Conservation (phyloP, 2,888 invertebrate genomes). For the Netelia virgata region DNA sequence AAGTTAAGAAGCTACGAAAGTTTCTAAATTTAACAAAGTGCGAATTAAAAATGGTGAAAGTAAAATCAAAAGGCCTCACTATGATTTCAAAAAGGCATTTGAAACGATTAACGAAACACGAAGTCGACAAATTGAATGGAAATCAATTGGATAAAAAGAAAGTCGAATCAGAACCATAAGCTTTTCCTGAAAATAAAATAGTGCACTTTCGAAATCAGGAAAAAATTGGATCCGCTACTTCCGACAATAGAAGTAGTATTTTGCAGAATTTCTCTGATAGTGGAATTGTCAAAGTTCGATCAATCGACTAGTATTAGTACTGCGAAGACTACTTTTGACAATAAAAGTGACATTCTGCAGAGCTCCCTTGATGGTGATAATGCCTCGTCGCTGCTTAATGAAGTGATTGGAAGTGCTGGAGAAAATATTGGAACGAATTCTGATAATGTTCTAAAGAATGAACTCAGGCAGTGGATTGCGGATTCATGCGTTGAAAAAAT, state of each 20-base stretch:
- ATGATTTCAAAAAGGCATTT: not conserved
- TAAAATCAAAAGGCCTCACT: not conserved
- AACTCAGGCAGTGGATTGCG: not conserved
- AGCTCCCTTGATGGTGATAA: too few species aligned
- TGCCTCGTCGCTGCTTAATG: too few species aligned
- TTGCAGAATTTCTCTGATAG: too few species aligned
- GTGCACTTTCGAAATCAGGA: not conserved
- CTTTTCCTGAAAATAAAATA: not conserved
- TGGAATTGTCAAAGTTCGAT: not conserved
- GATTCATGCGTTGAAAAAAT: too few species aligned
- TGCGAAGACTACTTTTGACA: not conserved
- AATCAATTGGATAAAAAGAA: not conserved
- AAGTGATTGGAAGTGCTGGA: too few species aligned
- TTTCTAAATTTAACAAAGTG: too few species aligned
- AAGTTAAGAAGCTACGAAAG: too few species aligned
- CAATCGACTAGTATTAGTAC: not conserved
- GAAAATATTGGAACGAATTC: not conserved
- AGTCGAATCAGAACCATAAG: conserved; percentile 2
- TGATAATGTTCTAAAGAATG: not conserved
- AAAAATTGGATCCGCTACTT: too few species aligned
- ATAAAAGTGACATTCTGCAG: too few species aligned
- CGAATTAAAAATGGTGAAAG: conserved; percentile 1
- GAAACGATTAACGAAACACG: conserved; percentile 2
- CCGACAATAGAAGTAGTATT: too few species aligned
- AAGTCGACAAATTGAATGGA: not conserved